Conservation (phyloP, 2,888 invertebrate species). For the Conomelus anceps region DNA sequence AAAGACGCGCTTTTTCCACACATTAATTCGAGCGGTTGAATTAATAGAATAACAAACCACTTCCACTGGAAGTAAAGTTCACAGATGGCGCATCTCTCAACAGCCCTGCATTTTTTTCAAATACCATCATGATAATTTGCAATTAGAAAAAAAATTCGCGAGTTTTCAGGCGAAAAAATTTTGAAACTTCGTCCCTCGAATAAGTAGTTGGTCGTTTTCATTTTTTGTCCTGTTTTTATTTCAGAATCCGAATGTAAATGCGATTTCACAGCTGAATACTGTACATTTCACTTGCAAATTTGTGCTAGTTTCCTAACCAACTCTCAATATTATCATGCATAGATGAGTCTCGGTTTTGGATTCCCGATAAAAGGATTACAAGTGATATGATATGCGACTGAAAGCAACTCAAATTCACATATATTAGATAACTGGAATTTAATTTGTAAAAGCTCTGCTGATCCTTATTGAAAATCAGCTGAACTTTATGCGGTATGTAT, state of each 20-base stretch:
- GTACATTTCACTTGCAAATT: not conserved
- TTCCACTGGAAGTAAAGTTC: not conserved
- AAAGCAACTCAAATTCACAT: not conserved
- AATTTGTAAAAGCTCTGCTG: too few relatives aligned
- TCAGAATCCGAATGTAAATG: not conserved
- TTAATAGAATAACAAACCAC: not conserved
- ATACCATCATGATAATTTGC: not conserved
- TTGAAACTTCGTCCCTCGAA: not conserved
- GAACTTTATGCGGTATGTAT: too few relatives aligned
- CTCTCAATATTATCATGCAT: not conserved
- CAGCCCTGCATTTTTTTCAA: not conserved
- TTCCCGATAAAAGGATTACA: not conserved
- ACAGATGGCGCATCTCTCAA: not conserved
- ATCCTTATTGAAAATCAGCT: too few relatives aligned
- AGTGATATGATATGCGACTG: not conserved
- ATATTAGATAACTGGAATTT: not conserved
- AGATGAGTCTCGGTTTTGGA: not conserved
- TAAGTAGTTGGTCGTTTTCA: not conserved
- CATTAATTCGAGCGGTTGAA: not conserved
- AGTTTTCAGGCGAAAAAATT: not conserved
- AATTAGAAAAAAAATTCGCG: not conserved
- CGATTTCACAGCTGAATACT: not conserved
- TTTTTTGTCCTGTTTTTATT: not conserved
- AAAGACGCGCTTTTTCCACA: not conserved
- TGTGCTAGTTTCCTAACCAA: not conserved